Conservation (phyloP, 2,113 vertebrate species). For the Zosterops japonicus region DNA sequence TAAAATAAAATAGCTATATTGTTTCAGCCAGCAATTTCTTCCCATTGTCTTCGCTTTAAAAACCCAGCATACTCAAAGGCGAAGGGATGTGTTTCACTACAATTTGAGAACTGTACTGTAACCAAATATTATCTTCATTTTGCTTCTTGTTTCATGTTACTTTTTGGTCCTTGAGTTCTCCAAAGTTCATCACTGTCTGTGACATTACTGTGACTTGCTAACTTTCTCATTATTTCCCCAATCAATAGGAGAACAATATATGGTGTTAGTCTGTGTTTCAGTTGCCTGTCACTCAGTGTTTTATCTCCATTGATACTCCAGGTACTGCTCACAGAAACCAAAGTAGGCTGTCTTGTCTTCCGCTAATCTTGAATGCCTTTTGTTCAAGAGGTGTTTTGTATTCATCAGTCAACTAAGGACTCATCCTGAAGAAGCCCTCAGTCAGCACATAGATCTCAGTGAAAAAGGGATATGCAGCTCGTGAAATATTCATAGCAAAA, state of each 20-base stretch:
- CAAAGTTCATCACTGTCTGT: constrained; percentile 78
- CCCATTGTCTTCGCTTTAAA: constrained; percentile 88
- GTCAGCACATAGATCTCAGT: constrained; percentile 81
- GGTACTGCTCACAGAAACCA: constrained; percentile 84
- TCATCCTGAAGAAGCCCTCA: constrained; percentile 91
- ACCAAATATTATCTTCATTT: constrained; percentile 92
- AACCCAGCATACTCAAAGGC: constrained; percentile 83
- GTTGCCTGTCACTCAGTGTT: constrained; percentile 83
- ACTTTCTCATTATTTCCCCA: constrained; percentile 80
- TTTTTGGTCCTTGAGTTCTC: constrained; percentile 83
- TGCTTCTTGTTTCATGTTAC: constrained; percentile 93
- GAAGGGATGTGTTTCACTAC: constrained; percentile 88
- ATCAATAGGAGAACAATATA: constrained; percentile 87
- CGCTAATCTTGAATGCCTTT: constrained; percentile 86
- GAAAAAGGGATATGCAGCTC: constrained; percentile 81
- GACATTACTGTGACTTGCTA: constrained; percentile 77
- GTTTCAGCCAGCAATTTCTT: constrained; percentile 90
- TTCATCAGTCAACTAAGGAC: constrained; percentile 90
- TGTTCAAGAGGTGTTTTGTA: constrained; percentile 89
- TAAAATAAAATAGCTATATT: constrained; percentile 91
- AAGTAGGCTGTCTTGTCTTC: constrained; percentile 89
- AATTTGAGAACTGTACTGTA: constrained; percentile 86
- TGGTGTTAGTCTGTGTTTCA: constrained; percentile 81
- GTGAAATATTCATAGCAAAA: constrained; percentile 88
- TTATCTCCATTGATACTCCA: constrained; percentile 84